These are phyloP conservation scores for Eucidaris tribuloides DNA, from an alignment of 35 echinoderm and acorn worm species.

Conservation along the genomic window DNA sequence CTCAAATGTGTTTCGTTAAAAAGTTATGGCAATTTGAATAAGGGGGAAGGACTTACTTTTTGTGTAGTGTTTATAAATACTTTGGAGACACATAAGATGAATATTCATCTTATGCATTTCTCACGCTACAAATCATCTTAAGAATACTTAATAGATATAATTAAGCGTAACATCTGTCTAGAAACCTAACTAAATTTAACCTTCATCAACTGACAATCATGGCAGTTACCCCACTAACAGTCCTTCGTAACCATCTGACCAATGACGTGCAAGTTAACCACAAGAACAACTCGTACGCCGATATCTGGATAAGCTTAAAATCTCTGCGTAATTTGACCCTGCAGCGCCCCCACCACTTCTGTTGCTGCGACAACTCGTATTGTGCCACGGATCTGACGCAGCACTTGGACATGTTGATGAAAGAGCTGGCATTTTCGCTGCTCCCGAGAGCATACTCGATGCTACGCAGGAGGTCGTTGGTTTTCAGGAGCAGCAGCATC, in stretches of 20 bases:
- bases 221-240: not conserved
- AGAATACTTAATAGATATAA: no score
- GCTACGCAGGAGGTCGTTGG: conserved; percentile 90
- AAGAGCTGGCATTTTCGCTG: conserved; percentile 88
- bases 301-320: conserved; percentile 58
- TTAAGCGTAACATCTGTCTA: no score
- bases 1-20: no score
- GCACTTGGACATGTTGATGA: conserved; percentile 97
- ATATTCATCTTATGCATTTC: no score
- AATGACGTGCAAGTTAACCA: conserved; percentile 38
- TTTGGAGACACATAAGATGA: no score
- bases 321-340: conserved; percentile 38
- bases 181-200: no score
- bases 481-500: conserved; percentile 94
- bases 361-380: conserved; percentile 41
- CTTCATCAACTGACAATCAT: not conserved
- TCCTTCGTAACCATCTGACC: conserved; percentile 23
- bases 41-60: no score
- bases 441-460: conserved; percentile 74
- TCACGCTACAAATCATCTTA: no score
- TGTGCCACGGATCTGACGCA: conserved; percentile 81
- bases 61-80: no score
- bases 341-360: conserved; percentile 27
- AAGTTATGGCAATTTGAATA: no score
- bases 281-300: conserved; percentile 68